Evolutionary conservation across 2,797 vertebrate genomes (phyloP), one percentile per base, ranked within the genome.

Genomic region (Bryconaethiops microstoma): DNA sequence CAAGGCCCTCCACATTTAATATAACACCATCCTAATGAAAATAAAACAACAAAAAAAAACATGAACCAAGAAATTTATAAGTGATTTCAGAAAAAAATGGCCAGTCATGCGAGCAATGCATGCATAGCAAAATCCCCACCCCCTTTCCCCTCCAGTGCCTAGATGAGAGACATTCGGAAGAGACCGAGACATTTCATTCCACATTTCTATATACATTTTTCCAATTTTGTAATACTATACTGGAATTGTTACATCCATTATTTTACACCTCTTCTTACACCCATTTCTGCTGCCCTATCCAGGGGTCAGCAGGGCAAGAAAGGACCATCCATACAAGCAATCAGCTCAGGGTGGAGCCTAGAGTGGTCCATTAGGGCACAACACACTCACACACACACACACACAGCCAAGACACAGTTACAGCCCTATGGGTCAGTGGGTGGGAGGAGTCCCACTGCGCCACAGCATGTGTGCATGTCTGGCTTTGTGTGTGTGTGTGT

Each of bases 331-430:
- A 63, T 50, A 55, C 48, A 57, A 39, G 60, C 65, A 52, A 42
- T 79, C 74, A 77, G 45, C 42, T 80, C 21, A 78, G 70, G 71
- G 80, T n/a, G 13, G 12, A 23, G 60, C 68, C 74, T 80, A 79
- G n/a, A 23, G 50, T 52, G 75, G 48, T 29, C 68, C 60, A 65
- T 72, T 74, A 78, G 40, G 62, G 39, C 62, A 65, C 64, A 74
- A 73, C 19, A 80, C 19, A 77, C 54, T 73, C n/a, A 57, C n/a
- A 63, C 16, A 70, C 21, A 25, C 21, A 23, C 57, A 59, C 17
- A 59, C 57, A n/a, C 57, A 35, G 48, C 64, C 54, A 62, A 21
- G 52, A 80, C 39, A 39, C 23, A 70, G 23, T 69, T n/a, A 48
- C 35, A n/a, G 64, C 48, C n/a, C n/a, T 29, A 10, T 57, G 40